Base-by-base conservation (phyloP, 2,113 vertebrate species). In the Acanthisitta chloris region DNA sequence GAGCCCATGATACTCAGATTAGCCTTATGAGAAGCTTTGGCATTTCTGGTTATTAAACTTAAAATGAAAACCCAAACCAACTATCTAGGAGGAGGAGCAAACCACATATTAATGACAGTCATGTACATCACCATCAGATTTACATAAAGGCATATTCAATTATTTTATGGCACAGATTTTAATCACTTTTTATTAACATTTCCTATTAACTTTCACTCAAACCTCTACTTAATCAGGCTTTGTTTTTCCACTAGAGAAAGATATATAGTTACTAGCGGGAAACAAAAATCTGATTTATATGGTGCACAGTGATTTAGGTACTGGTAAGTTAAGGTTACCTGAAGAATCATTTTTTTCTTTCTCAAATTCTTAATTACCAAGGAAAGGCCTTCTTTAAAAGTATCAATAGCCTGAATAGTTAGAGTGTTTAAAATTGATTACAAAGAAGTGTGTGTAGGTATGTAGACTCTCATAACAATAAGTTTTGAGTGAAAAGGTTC, bases 281-380 rank as follows among this genome's bases (percentile, higher is more conserved):
- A 65, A 92, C 71, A 78, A 77, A 92, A 92, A 73, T 94, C 96
- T 97, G 86, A 89, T 97, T 95, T 97, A 36, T 91, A 94, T 97
- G 65, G 80, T 92, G 55, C 92, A 88, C 97, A 97, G 97, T 97
- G 97, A 97, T 97, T 98, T 98, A 98, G 89, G 66, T 88, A 34
- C 97, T 98, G 94, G 64, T 90, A 95, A 96, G 96, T 98, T 98
- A 98, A 97, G 96, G 95, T 97, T 96, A 90, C 97, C 38, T 28
- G 48, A 31, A 40, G 48, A 97, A 97, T 97, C 69, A 19, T 46
- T 92, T 96, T 95, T 96, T 97, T 97, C 96, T 97, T 98, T 98
- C 93, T 98, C 97, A 98, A 98, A 97, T 97, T 97, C 95, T 94
- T 92, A 96, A 96, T 38, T 74, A 89, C 87, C 96, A 95, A 1